Evolutionary conservation across 2,113 vertebrate species (phyloP).

Genomic region (Ia io): DNA sequence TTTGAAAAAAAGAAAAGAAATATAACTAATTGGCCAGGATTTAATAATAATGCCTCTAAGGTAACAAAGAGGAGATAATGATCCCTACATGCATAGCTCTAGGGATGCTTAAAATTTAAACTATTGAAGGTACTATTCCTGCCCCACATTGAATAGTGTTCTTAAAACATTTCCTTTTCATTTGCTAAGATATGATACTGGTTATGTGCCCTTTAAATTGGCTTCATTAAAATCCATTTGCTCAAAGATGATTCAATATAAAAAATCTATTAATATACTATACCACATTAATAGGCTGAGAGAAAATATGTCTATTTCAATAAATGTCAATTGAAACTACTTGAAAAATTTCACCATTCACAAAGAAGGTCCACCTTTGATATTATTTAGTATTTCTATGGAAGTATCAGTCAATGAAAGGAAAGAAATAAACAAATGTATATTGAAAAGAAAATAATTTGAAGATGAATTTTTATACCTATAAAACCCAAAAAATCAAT

Average conservation of each 20-base stretch:
- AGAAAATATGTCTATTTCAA: not conserved
- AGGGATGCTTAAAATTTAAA: not conserved
- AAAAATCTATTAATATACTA: constrained; percentile 22
- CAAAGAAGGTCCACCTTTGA: not conserved
- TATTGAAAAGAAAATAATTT: not conserved
- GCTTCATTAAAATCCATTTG: constrained; percentile 53
- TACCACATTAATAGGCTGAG: not conserved
- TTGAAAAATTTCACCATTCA: not conserved
- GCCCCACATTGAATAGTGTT: not conserved
- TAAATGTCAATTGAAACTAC: not conserved
- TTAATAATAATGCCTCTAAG: constrained; percentile 12
- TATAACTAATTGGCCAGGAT: constrained; percentile 15
- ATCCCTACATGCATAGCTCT: not conserved
- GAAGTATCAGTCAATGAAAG: constrained; percentile 13
- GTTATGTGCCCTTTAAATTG: constrained; percentile 34
- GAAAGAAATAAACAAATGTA: not conserved
- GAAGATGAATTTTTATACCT: not conserved
- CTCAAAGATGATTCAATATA: not conserved
- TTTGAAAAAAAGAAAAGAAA: constrained; percentile 7
- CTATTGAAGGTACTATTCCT: not conserved
- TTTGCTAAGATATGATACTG: constrained; percentile 17
- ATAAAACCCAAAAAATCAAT: not conserved
- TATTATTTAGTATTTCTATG: not conserved
- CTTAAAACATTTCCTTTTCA: constrained; percentile 32
- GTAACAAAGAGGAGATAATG: constrained; percentile 24